phyloP scores from a whole-genome alignment of 2,113 vertebrate species.

The Leucoraja erinaceus region DNA sequence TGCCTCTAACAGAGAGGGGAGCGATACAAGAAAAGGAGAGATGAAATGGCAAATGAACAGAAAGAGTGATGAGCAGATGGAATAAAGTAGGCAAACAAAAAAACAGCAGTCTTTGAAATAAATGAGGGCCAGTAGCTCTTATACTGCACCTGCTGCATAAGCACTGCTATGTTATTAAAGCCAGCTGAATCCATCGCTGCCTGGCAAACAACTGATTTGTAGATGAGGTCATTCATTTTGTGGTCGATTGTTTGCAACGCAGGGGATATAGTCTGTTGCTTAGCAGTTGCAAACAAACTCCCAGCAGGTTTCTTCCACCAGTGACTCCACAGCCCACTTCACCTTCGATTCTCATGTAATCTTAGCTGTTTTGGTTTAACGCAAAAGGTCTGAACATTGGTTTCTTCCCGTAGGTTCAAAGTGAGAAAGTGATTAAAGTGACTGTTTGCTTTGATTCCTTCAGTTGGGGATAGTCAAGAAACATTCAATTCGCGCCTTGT shows the following conservation, averaged over 20 bases:
- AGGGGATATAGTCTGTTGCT: conserved; percentile 59
- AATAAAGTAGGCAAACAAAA: conserved; percentile 31
- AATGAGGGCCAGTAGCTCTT: conserved; percentile 47
- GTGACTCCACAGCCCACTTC: conserved; percentile 46
- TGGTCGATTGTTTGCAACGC: conserved; percentile 53
- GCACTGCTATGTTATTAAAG: conserved; percentile 49
- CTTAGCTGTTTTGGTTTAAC: conserved; percentile 49
- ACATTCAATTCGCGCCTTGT: neutral
- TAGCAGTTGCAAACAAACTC: conserved; percentile 60
- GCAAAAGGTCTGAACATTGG: conserved; percentile 44
- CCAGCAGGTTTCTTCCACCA: conserved; percentile 59
- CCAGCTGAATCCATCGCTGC: conserved; percentile 58
- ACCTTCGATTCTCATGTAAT: conserved; percentile 47
- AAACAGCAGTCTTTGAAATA: conserved; percentile 48
- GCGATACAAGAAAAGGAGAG: conserved; percentile 42
- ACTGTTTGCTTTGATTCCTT: conserved; percentile 42
- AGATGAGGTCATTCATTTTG: conserved; percentile 64
- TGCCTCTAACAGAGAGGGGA: conserved; percentile 40
- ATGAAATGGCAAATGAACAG: conserved; percentile 48
- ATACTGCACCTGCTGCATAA: conserved; percentile 63
- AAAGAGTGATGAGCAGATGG: conserved; percentile 44
- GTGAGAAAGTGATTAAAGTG: conserved; percentile 26
- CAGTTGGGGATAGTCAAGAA: neutral
- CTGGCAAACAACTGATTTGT: conserved; percentile 69
- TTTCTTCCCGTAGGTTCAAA: conserved; percentile 45